Evolutionary conservation across 2,888 invertebrate genomes (phyloP), one percentile per base, ranked within the genome.

Genomic region (Elysia crispata): DNA sequence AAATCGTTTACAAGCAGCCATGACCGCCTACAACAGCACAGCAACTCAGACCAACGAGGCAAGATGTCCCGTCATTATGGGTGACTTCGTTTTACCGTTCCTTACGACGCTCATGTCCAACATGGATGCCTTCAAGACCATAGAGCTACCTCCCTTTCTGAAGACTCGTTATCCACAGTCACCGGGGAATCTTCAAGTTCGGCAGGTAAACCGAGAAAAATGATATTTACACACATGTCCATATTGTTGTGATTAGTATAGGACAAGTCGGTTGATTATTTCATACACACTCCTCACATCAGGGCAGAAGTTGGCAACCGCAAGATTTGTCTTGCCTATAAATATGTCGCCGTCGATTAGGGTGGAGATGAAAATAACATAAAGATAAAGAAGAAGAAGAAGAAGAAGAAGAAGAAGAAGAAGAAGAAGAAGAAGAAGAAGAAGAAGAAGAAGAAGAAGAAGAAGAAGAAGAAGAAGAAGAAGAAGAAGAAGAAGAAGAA

Each of bases 261-360:
- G n/a, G n/a, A n/a, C n/a, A n/a, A n/a, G n/a, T n/a, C n/a, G n/a
- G n/a, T n/a, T n/a, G n/a, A n/a, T n/a, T n/a, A n/a, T n/a, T n/a
- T n/a, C n/a, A n/a, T n/a, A n/a, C n/a, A n/a, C n/a, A n/a, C n/a
- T n/a, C n/a, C n/a, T n/a, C n/a, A n/a, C n/a, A n/a, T n/a, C n/a
- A n/a, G n/a, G n/a, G n/a, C n/a, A n/a, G n/a, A n/a, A n/a, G n/a
- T n/a, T n/a, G n/a, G n/a, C n/a, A n/a, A n/a, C n/a, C n/a, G n/a
- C n/a, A n/a, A n/a, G n/a, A n/a, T n/a, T n/a, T n/a, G n/a, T n/a
- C n/a, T n/a, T n/a, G n/a, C n/a, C n/a, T n/a, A n/a, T 18, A 25
- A 78, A 77, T 75, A 79, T 81, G 69, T 57, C 28, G 30, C 81
- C 80, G 81, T 83, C 25, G 62, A 31, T 50, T 73, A 20, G 41